A percentile compares a stretch with the other conserved stretches of the same genome.
Conservation (phyloP, 2,797 vertebrate species). For the Leptodactylus fallax region DNA sequence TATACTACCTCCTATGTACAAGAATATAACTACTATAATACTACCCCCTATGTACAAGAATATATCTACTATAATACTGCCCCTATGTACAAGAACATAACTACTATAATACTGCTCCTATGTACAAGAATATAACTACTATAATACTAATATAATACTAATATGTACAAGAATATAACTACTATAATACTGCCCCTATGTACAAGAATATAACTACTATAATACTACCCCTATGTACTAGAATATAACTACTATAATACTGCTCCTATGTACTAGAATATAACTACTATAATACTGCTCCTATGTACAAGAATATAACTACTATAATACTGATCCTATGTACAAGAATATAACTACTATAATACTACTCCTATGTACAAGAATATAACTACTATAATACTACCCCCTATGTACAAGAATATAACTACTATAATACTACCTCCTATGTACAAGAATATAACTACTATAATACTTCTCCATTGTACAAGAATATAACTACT, state of each 20-base stretch:
- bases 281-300: constrained; percentile 3
- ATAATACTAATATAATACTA: not conserved
- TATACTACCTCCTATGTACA: not conserved
- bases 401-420: not conserved
- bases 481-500: constrained; percentile 8
- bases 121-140: not conserved
- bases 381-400: constrained; percentile 16
- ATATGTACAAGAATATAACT: constrained; percentile 6
- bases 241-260: not conserved
- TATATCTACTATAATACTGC: constrained; percentile 5
- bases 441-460: constrained; percentile 9
- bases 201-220: not conserved
- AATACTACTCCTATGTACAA: not conserved
- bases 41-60: not conserved
- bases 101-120: constrained; percentile 9
- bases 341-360: constrained; percentile 5
- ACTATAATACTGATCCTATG: constrained; percentile 3
- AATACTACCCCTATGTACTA: not conserved
- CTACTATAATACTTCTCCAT: not conserved
- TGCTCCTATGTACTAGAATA: not conserved
- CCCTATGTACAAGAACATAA: not conserved
- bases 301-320: constrained; percentile 18
- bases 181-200: not conserved
- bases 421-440: constrained; percentile 21
- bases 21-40: constrained; percentile 10